Evolutionary conservation across 2,888 invertebrate genomes (phyloP).

Genomic region (Apodemia duryi): DNA sequence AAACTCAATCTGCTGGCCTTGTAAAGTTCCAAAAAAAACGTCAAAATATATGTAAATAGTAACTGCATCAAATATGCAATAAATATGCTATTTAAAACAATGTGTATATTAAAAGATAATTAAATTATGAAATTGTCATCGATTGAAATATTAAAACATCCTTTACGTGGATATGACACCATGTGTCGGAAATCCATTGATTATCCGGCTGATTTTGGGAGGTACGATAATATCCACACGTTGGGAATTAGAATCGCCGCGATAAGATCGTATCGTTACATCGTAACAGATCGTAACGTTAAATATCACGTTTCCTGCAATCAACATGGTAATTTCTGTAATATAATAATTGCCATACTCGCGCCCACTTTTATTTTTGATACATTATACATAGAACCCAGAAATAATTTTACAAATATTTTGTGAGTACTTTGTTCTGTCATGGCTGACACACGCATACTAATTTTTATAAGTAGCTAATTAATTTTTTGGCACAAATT

Average conservation of each 20-base stretch:
- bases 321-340: conserved; percentile 69
- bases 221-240: conserved; percentile 76
- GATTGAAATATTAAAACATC: conserved; percentile 27
- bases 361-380: conserved; percentile 28
- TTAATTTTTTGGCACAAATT: too few species aligned
- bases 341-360: conserved; percentile 75
- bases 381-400: neutral
- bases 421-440: neutral
- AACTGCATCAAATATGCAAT: too few species aligned
- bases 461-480: too few species aligned
- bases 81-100: too few species aligned
- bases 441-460: neutral
- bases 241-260: conserved; percentile 66
- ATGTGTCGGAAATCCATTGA: conserved; percentile 54
- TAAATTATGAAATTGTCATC: neutral
- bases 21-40: too few species aligned
- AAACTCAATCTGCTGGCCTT: too few species aligned
- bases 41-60: too few species aligned
- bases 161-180: conserved; percentile 43
- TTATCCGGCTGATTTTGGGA: conserved; percentile 68
- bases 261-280: conserved; percentile 73
- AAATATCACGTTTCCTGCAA: conserved; percentile 79
- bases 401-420: conserved; percentile 2
- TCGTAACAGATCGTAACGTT: too few species aligned
- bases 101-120: too few species aligned